Evolutionary conservation across 2,888 invertebrate genomes (phyloP).

Genomic region (Phortica okadai): DNA sequence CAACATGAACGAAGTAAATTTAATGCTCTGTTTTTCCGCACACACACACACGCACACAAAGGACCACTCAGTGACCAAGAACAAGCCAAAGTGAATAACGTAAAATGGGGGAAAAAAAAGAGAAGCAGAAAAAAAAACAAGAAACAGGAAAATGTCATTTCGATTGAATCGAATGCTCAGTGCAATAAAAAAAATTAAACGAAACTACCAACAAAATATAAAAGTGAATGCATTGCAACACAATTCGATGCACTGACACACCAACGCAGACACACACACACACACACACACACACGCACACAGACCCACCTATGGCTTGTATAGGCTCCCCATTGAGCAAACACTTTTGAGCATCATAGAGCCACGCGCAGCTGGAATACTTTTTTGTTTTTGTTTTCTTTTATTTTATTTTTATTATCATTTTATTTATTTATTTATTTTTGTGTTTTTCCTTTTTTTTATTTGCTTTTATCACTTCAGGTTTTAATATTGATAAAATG

Average conservation of each 20-base stretch:
- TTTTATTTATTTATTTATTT: background rate
- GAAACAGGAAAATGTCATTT: background rate
- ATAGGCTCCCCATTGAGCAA: no score
- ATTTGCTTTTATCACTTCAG: background rate
- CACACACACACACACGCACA: background rate
- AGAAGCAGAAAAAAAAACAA: background rate
- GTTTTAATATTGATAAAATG: background rate
- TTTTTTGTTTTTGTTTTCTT: no score
- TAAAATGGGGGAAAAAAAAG: no score
- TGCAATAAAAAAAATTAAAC: constrained; percentile 2
- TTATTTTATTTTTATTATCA: background rate
- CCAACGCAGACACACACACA: background rate
- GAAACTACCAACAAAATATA: background rate
- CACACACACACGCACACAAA: no score
- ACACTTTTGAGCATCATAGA: no score
- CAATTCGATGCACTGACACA: background rate
- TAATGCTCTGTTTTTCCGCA: no score
- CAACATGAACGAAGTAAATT: no score
- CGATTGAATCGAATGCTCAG: background rate
- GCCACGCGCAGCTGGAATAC: no score
- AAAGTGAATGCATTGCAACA: constrained; percentile 2
- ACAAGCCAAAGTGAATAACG: no score
- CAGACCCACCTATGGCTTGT: background rate
- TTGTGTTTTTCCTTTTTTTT: background rate
- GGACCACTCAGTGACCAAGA: no score